A percentile compares a stretch with the other conserved stretches of the same genome.
phyloP scores from a whole-genome alignment of 2,888 invertebrate species.

The Tinea trinotella region DNA sequence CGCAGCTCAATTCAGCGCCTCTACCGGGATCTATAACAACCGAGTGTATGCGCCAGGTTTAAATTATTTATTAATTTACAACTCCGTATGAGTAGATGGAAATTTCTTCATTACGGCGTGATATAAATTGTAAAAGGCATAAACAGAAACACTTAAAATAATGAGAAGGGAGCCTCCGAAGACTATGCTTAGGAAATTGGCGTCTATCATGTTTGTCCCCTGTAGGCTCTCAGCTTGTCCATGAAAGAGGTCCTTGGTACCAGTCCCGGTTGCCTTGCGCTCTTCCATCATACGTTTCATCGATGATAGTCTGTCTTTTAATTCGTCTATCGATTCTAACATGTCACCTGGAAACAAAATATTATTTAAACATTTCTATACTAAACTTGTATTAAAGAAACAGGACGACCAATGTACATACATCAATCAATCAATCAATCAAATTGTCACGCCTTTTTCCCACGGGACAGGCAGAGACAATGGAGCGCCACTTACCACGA shows the following conservation, averaged over 20 bases:
- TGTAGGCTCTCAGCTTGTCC: constrained; percentile 60
- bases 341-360: constrained; percentile 44
- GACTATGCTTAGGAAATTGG: constrained; percentile 86
- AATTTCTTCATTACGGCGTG: constrained; percentile 87
- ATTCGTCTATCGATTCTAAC: constrained; percentile 84
- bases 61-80: constrained; percentile 75
- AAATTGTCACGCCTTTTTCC: too few species aligned
- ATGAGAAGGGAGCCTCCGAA: constrained; percentile 84
- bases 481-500: too few species aligned
- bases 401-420: too few species aligned
- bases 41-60: too few species aligned
- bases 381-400: too few species aligned
- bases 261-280: constrained; percentile 66
- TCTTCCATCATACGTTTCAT: constrained; percentile 89
- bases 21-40: too few species aligned
- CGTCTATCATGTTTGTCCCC: constrained; percentile 81
- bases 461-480: too few species aligned
- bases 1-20: too few species aligned
- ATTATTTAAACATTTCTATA: background rate
- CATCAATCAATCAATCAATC: too few species aligned
- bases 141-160: constrained; percentile 85
- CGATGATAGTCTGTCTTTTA: constrained; percentile 81
- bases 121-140: constrained; percentile 89
- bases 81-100: constrained; percentile 83
- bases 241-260: constrained; percentile 61